These are phyloP conservation scores for Sebastes alutus DNA, from an alignment of 2,797 vertebrate species.

Conservation along the genomic window DNA sequence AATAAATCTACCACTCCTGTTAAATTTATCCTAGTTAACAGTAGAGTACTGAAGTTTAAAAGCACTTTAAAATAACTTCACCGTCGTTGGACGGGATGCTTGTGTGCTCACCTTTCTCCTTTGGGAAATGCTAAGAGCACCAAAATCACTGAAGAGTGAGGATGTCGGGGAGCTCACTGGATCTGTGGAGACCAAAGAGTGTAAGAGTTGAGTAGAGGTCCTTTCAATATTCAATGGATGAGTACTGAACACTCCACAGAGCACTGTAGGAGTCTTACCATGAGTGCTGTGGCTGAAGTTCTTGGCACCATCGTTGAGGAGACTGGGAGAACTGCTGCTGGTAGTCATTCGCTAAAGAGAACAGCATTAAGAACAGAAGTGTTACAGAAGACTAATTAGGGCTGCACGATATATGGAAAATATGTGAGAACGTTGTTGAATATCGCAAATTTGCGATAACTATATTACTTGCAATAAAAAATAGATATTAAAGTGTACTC, in stretches of 20 bases:
- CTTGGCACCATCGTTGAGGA: slow-evolving; percentile 99
- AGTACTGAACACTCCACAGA: background rate
- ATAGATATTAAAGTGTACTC: too few species aligned
- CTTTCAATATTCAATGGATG: background rate
- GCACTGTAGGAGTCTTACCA: slow-evolving; percentile 81
- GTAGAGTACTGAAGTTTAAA: background rate
- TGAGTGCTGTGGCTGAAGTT: slow-evolving; percentile 92
- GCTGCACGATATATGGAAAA: too few species aligned
- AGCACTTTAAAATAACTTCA: background rate
- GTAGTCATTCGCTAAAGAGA: slow-evolving; percentile 93
- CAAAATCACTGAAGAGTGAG: slow-evolving; percentile 98
- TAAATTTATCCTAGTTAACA: background rate
- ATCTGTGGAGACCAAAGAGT: slow-evolving; percentile 82
- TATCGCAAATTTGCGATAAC: too few species aligned
- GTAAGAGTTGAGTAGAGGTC: background rate
- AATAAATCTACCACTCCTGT: background rate
- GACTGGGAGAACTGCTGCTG: slow-evolving; percentile 98
- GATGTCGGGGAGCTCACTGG: slow-evolving; percentile 94
- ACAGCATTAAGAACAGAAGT: slow-evolving; percentile 21
- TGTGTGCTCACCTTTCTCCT: slow-evolving; percentile 93
- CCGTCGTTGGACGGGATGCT: background rate
- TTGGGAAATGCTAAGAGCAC: slow-evolving; percentile 96
- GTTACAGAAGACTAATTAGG: background rate
- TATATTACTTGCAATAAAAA: too few species aligned
- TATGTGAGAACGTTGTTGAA: too few species aligned